Conservation (phyloP, 92 coral and sea anemone genomes). For the Porites rus region DNA sequence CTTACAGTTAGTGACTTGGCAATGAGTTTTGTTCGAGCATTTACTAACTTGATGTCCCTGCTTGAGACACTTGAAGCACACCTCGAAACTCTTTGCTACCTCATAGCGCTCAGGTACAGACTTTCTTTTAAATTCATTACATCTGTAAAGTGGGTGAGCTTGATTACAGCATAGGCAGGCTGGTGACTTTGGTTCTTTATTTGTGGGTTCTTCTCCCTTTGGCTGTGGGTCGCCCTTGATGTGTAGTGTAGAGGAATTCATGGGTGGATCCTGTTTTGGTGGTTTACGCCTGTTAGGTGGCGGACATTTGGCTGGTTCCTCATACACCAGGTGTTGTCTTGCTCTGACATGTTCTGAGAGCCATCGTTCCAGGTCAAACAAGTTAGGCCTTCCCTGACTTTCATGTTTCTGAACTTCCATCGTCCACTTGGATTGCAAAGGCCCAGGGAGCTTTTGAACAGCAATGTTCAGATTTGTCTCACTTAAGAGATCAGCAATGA, state of each 20-base stretch:
- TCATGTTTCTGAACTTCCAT: too few relatives aligned
- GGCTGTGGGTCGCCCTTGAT: slow-evolving; percentile 34
- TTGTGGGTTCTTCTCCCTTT: slow-evolving; percentile 6
- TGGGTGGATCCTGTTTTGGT: slow-evolving; percentile 2
- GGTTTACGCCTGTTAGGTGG: slow-evolving; percentile 19
- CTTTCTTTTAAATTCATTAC: slow-evolving; percentile 46
- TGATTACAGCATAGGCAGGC: slow-evolving; percentile 49
- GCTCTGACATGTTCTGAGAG: slow-evolving; percentile 63
- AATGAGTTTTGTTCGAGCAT: slow-evolving; percentile 34
- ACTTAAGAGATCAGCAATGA: too few relatives aligned
- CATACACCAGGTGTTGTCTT: slow-evolving; percentile 49
- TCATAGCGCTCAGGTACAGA: slow-evolving; percentile 32
- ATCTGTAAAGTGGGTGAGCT: slow-evolving; percentile 51
- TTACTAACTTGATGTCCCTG: slow-evolving; percentile 35
- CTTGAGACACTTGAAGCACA: slow-evolving; percentile 54
- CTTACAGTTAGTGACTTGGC: slow-evolving; percentile 32
- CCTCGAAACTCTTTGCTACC: slow-evolving; percentile 22
- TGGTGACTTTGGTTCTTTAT: slow-evolving; percentile 7
- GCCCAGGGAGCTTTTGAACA: too few relatives aligned
- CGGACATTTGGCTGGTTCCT: slow-evolving; percentile 28
- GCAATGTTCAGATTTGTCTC: too few relatives aligned
- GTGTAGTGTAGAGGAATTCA: slow-evolving; percentile 22
- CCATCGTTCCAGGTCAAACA: too few relatives aligned
- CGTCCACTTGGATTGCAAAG: too few relatives aligned
- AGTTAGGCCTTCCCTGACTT: too few relatives aligned